Percentiles rank a stretch among this genome's conserved stretches.
These are phyloP conservation scores for Neostethus bicornis DNA, from an alignment of 2,797 vertebrate species.

Conservation along the genomic window DNA sequence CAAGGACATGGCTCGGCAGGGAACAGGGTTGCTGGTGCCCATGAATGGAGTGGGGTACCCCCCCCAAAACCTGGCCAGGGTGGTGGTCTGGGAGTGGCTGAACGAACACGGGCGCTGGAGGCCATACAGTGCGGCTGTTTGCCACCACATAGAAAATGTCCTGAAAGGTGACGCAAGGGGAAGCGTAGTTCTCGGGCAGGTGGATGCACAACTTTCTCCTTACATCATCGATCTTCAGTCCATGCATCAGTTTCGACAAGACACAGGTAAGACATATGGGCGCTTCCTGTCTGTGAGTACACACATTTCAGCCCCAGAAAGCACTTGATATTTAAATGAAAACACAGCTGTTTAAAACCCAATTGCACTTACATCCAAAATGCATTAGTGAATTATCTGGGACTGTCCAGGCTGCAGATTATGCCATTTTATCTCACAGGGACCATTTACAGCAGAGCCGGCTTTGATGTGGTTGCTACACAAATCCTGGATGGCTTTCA, in stretches of 20 bases:
- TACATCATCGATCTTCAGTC: slow-evolving; percentile 96
- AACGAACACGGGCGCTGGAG: slow-evolving; percentile 95
- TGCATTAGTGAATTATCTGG: background rate
- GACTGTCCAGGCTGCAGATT: slow-evolving; percentile 3
- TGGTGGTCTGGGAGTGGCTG: slow-evolving; percentile 98
- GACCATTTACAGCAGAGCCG: slow-evolving; percentile 12
- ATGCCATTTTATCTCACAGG: slow-evolving; percentile 10
- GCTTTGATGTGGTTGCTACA: slow-evolving; percentile 15
- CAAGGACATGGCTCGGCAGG: slow-evolving; percentile 58
- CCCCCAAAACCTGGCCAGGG: slow-evolving; percentile 90
- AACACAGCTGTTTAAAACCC: background rate
- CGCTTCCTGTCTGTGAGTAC: slow-evolving; percentile 1
- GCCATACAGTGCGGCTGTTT: slow-evolving; percentile 91
- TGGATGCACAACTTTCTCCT: slow-evolving; percentile 90
- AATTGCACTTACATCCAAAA: background rate
- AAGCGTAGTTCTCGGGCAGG: slow-evolving; percentile 91
- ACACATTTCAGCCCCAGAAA: background rate
- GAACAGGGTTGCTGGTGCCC: slow-evolving; percentile 72
- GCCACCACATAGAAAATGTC: slow-evolving; percentile 94
- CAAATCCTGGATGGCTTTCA: slow-evolving; percentile 30
- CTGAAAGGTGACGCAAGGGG: slow-evolving; percentile 91
- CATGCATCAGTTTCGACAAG: slow-evolving; percentile 98
- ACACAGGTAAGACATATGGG: slow-evolving; percentile 86
- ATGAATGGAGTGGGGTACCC: slow-evolving; percentile 85
- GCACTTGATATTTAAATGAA: background rate